Conservation (phyloP, 2,113 vertebrate species). For the Erpornis zantholeuca region DNA sequence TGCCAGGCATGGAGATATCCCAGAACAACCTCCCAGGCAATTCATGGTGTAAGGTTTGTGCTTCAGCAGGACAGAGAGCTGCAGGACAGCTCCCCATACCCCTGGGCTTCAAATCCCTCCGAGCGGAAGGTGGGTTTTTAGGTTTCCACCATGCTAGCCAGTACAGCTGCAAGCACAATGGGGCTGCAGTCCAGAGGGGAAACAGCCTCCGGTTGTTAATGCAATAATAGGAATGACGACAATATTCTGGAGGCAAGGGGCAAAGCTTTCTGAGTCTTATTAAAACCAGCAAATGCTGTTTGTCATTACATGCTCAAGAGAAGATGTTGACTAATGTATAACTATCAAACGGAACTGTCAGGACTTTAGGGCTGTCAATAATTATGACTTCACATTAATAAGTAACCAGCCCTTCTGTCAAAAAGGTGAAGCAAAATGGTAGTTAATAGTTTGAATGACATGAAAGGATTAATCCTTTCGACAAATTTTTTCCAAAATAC, state of each 20-base stretch:
- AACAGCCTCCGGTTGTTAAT: conserved; percentile 6
- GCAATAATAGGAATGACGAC: conserved; percentile 35
- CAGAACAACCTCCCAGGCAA: background rate
- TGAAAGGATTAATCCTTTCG: conserved; percentile 9
- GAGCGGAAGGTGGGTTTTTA: background rate
- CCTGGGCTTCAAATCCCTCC: background rate
- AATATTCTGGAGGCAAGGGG: conserved; percentile 40
- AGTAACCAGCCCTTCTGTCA: conserved; percentile 61
- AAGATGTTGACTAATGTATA: conserved; percentile 58
- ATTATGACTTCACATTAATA: conserved; percentile 60
- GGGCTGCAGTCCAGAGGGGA: background rate
- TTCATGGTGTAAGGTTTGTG: background rate
- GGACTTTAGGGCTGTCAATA: conserved; percentile 58
- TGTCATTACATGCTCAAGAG: conserved; percentile 42
- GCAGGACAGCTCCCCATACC: background rate
- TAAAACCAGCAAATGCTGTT: conserved; percentile 50
- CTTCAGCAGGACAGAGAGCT: background rate
- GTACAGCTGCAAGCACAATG: background rate
- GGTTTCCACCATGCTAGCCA: background rate
- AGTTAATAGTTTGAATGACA: conserved; percentile 23
- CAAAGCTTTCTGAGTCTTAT: conserved; percentile 42
- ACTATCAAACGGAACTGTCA: conserved; percentile 62
- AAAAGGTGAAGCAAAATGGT: conserved; percentile 50
- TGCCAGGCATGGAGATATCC: background rate
- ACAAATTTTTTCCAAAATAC: background rate